Evolutionary conservation across 2,888 invertebrate genomes (phyloP), one percentile per base, ranked within the genome.

Genomic region (Tuta absoluta): DNA sequence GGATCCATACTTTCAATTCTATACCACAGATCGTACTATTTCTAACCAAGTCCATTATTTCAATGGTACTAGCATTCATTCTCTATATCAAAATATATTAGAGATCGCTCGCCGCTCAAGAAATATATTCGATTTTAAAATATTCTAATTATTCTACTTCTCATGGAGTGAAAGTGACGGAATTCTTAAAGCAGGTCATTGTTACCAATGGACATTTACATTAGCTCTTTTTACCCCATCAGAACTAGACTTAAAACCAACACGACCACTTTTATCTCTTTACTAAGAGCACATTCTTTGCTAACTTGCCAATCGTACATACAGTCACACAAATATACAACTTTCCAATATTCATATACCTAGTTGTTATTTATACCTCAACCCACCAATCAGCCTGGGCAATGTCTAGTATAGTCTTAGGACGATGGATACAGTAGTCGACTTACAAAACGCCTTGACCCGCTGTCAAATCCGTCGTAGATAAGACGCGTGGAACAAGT

Each of bases 111-210:
- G 14, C 41, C 41, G 41, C n/a, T 41, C 41, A 41, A 41, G 41
- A 41, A 41, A 41, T 41, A 41, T 41, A 41, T 41, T 41, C 41
- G 41, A 41, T 41, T 41, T 41, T 41, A 41, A 41, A 41, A 12
- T 41, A 41, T 41, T 41, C 41, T 41, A 41, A 41, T 41, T 41
- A 41, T 14, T 14, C 41, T 41, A 14, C 41, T 41, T 41, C 41
- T 41, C 11, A 41, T 41, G 41, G 14, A 41, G 41, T 41, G 4
- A 41, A 41, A 14, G 41, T 41, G 14, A 41, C 14, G 8, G 41
- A 41, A 41, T 41, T 5, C 14, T 41, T 41, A 41, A 14, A 14
- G 33, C 8, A 1, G 38, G 38, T 5, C n/a, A 41, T 41, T 41
- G 41, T 14, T 41, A 41, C 10, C 1, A 7, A 33, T 33, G 10